phyloP scores from a whole-genome alignment of 2,888 invertebrate species.

The Metallyticus violacea region DNA sequence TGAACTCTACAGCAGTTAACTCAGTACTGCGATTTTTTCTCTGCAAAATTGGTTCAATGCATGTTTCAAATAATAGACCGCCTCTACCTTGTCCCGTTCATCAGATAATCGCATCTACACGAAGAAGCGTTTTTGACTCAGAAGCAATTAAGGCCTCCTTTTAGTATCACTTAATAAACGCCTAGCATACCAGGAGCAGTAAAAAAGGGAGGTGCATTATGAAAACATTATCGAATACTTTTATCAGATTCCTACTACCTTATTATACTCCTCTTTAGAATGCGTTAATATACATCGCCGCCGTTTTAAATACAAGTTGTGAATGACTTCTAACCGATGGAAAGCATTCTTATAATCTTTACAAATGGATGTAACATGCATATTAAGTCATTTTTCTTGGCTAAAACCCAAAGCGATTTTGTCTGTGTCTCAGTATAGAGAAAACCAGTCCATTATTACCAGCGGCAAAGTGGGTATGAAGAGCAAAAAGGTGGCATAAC shows the following conservation, averaged over 20 bases:
- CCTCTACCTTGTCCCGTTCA: neutral
- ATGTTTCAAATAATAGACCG: neutral
- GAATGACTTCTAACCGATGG: neutral
- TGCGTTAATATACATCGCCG: neutral
- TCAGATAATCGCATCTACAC: neutral
- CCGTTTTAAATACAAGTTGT: neutral
- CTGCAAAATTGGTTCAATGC: neutral
- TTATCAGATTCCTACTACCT: neutral
- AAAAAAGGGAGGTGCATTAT: neutral
- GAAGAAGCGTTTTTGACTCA: neutral
- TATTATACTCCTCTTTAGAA: neutral
- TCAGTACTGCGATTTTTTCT: too few relatives aligned
- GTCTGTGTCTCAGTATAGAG: neutral
- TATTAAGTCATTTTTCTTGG: neutral
- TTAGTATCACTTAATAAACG: neutral
- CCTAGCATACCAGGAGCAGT: neutral
- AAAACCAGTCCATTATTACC: neutral
- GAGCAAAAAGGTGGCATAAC: neutral
- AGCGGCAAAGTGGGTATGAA: neutral
- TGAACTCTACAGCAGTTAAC: too few relatives aligned
- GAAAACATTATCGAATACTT: neutral
- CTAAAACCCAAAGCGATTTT: neutral
- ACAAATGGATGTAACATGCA: neutral
- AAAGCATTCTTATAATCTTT: neutral
- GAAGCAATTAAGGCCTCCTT: neutral